phyloP scores from a whole-genome alignment of 2,888 invertebrate species.

The Pollenia angustigena region DNA sequence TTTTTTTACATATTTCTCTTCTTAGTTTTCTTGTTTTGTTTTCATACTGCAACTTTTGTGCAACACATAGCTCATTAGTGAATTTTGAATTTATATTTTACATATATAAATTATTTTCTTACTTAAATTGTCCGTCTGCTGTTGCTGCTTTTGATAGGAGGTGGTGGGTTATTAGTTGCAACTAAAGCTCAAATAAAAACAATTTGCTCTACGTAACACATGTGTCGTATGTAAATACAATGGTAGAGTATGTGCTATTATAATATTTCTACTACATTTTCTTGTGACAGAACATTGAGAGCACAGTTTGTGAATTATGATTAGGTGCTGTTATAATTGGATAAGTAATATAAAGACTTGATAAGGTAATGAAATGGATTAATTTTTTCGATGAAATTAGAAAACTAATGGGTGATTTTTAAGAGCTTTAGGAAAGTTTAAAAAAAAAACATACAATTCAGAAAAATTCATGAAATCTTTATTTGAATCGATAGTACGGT shows the following conservation, averaged over 20 bases:
- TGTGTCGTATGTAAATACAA: slow-evolving; percentile 3
- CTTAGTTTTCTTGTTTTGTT: slow-evolving; percentile 37
- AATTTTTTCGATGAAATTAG: too few species aligned
- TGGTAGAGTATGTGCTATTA: slow-evolving; percentile 6
- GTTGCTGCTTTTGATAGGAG: slow-evolving; percentile 3
- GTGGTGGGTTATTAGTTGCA: slow-evolving; percentile 33
- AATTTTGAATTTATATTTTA: slow-evolving; percentile 79
- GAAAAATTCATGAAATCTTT: too few species aligned
- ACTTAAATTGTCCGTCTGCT: slow-evolving; percentile 34
- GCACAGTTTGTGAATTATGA: neutral
- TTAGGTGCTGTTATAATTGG: neutral
- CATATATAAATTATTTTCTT: slow-evolving; percentile 65
- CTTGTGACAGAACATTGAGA: neutral
- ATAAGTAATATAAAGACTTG: too few species aligned
- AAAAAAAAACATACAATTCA: too few species aligned
- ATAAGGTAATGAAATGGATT: too few species aligned
- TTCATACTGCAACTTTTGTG: slow-evolving; percentile 43
- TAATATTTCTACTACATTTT: slow-evolving; percentile 10
- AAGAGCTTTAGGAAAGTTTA: too few species aligned
- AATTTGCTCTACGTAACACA: slow-evolving; percentile 2
- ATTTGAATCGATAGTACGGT: too few species aligned
- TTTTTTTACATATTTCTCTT: slow-evolving; percentile 30
- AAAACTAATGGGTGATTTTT: too few species aligned
- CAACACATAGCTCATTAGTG: slow-evolving; percentile 80
- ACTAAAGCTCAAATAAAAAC: slow-evolving; percentile 56